These are phyloP conservation scores for Diabrotica balteata DNA, from an alignment of 2,888 invertebrate species.

Conservation along the genomic window DNA sequence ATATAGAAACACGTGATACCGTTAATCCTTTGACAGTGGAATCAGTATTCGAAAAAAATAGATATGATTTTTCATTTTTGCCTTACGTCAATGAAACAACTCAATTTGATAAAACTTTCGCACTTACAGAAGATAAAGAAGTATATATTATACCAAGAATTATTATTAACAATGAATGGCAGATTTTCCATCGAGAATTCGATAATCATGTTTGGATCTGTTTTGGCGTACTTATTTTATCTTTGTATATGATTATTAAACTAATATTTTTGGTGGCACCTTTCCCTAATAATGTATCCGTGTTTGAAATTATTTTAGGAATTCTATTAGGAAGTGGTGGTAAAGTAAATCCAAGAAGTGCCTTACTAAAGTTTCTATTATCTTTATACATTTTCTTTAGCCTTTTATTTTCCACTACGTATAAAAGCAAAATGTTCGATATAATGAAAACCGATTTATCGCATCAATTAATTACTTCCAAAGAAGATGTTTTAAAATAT, in stretches of 20 bases:
- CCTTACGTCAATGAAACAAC: neutral
- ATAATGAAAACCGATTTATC: conserved; percentile 14
- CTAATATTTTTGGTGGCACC: neutral
- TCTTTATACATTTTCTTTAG: conserved; percentile 12
- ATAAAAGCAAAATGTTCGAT: conserved; percentile 25
- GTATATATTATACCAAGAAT: conserved; percentile 14
- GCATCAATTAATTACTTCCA: conserved; percentile 3
- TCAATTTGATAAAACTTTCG: conserved; percentile 1
- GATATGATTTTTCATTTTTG: conserved; percentile 9
- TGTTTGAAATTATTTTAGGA: conserved; percentile 3
- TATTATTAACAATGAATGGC: conserved; percentile 3
- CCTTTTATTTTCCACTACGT: conserved; percentile 17
- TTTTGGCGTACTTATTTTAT: neutral
- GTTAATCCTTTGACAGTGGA: neutral
- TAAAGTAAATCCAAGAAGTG: neutral
- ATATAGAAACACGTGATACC: neutral
- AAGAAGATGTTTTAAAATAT: conserved; percentile 14
- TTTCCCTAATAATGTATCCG: neutral
- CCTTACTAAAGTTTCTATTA: conserved; percentile 12
- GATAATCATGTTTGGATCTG: neutral
- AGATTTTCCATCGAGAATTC: conserved; percentile 11
- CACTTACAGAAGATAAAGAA: conserved; percentile 2
- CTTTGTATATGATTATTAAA: conserved; percentile 1
- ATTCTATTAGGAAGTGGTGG: conserved; percentile 10
- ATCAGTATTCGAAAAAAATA: conserved; percentile 4